These are phyloP conservation scores for Meteorus cinctellus DNA, from an alignment of 2,888 invertebrate species.

Conservation along the genomic window DNA sequence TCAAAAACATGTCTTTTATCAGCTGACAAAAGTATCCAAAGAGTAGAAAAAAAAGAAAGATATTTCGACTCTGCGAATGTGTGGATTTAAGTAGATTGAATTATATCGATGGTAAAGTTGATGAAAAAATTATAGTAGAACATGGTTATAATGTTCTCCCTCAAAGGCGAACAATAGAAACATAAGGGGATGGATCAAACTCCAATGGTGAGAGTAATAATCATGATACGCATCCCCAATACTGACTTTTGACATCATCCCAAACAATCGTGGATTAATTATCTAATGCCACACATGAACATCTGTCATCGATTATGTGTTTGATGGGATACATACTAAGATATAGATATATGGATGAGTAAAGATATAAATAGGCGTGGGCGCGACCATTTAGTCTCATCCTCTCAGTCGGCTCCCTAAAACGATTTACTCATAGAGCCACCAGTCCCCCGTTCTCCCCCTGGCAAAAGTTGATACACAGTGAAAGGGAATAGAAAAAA, in stretches of 20 bases:
- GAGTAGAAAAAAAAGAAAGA: no score
- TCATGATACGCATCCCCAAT: neutral
- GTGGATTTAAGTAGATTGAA: neutral
- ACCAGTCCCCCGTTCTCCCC: constrained; percentile 6
- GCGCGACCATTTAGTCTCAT: constrained; percentile 33
- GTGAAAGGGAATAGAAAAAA: constrained; percentile 1
- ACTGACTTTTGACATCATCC: constrained; percentile 10
- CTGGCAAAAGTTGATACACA: constrained; percentile 17
- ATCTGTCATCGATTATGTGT: constrained; percentile 67
- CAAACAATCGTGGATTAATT: constrained; percentile 63
- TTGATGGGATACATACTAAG: neutral
- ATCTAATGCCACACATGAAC: constrained; percentile 69
- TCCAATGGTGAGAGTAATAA: neutral
- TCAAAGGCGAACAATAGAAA: neutral
- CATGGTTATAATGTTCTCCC: neutral
- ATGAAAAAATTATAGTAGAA: neutral
- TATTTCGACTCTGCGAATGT: neutral
- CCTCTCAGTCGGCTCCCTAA: constrained; percentile 21
- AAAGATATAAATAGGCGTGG: constrained; percentile 26
- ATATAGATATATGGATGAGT: neutral
- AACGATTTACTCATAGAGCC: constrained; percentile 30
- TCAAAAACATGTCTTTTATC: no score
- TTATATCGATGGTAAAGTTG: neutral
- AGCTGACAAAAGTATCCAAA: no score
- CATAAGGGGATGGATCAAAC: neutral